Evolutionary conservation across 2,797 vertebrate species (phyloP), one percentile per base, ranked within the genome.

Genomic region (Lindbergichthys nudifrons): DNA sequence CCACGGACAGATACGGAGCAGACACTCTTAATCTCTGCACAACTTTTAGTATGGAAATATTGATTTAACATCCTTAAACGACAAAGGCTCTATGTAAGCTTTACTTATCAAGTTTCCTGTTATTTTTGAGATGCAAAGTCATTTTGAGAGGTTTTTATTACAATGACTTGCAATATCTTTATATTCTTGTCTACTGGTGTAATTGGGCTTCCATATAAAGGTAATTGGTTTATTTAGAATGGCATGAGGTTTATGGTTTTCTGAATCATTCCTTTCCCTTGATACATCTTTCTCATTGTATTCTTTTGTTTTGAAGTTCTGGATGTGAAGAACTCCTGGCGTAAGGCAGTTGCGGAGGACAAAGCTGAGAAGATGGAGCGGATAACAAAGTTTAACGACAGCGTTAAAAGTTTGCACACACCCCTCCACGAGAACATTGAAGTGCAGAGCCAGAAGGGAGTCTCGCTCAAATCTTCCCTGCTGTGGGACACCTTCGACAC

Each of bases 1-100:
- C 95, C 95, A 97, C 96, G 97, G 98, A 99, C 97, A 99, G 97
- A 97, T 99, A 98, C 97, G 97, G 95, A 94, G 97, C 97, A 94
- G 88, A 99, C 96, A 98, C 0, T 30, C 2, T 0, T 61, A 19
- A 3, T 57, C 23, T 46, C 48, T 64, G 3, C 2, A 13, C 6
- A 2, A 14, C 10, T 75, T 15, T 36, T 36, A 36, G 8, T 36
- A 8, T 36, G 32, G 7, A 36, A 36, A 36, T 36, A 36, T 9
- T 36, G 32, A 36, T 36, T 36, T 9, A 36, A 9, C 32, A 36
- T 36, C 32, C 6, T 36, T 36, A 36, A 36, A 36, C 2, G 32
- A 36, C 32, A 7, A 7, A 2, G 6, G 32, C 26, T 36, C 32
- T 9, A 36, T 36, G 6, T 36, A 9, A 36, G 32, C 32, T 9